Conservation (phyloP, 2,888 invertebrate genomes). For the Linnaemya vulpina region DNA sequence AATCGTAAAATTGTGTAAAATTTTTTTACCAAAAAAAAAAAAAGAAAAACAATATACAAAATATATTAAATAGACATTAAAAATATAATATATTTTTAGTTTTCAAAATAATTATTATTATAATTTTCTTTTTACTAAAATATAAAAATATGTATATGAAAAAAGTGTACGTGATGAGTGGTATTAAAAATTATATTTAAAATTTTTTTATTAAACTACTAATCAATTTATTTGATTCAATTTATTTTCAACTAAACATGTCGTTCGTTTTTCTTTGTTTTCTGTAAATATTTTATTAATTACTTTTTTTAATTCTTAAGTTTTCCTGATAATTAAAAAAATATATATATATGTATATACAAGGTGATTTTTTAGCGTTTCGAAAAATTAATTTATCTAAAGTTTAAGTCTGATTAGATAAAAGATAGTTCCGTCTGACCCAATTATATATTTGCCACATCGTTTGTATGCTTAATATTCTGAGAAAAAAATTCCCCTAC, state of each 20-base stretch:
- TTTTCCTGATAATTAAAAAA: conserved; percentile 10
- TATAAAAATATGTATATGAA: conserved; percentile 46
- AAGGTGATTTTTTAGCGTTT: conserved; percentile 16
- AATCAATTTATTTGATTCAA: conserved; percentile 24
- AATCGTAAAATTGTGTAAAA: conserved; percentile 66
- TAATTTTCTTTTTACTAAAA: conserved; percentile 55
- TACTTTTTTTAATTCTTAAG: conserved; percentile 5
- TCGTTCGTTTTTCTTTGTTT: conserved; percentile 31
- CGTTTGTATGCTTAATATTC: too few species aligned
- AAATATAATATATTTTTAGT: conserved; percentile 39
- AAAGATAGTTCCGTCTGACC: too few species aligned
- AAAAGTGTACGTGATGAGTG: conserved; percentile 74
- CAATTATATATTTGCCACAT: too few species aligned
- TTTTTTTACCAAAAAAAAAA: conserved; percentile 38
- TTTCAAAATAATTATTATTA: conserved; percentile 52
- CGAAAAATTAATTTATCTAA: too few species aligned
- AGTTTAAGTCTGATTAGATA: background rate
- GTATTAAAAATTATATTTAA: conserved; percentile 64
- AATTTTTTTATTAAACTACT: conserved; percentile 27
- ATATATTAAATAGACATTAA: conserved; percentile 38
- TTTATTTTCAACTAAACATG: conserved; percentile 20
- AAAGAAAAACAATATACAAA: background rate
- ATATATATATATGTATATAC: background rate
- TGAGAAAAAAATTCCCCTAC: too few species aligned
- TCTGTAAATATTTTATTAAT: conserved; percentile 64